Percentiles rank a stretch among this genome's conserved stretches.
Conservation (phyloP, 37 sponge, comb jelly and placozoan genomes). For the Crambe crambe region DNA sequence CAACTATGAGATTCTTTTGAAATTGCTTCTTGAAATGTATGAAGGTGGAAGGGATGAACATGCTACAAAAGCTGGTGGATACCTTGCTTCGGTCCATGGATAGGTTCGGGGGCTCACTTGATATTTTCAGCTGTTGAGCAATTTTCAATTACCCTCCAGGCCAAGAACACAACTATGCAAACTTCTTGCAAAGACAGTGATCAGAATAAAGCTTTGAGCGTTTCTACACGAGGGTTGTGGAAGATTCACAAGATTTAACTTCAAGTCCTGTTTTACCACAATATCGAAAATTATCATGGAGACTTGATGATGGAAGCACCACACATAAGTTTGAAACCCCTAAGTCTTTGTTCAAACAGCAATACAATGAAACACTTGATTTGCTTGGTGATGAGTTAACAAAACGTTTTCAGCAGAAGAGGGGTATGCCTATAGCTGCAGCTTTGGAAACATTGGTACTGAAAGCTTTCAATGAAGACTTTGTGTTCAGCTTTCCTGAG, state of each 20-base stretch:
- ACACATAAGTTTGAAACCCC: not conserved
- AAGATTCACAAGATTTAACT: constrained; percentile 6
- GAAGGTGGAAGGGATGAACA: constrained; percentile 58
- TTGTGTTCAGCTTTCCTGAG: no score
- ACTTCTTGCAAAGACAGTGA: not conserved
- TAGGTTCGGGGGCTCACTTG: constrained; percentile 45
- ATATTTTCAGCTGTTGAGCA: constrained; percentile 32
- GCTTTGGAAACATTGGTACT: not conserved
- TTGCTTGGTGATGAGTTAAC: constrained; percentile 21
- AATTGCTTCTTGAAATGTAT: constrained; percentile 32
- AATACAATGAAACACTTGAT: constrained; percentile 6
- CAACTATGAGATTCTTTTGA: constrained; percentile 36
- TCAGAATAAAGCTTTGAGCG: no score
- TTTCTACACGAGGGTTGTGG: constrained; percentile 10
- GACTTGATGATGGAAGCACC: not conserved
- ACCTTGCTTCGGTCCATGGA: constrained; percentile 43
- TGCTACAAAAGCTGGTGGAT: constrained; percentile 35
- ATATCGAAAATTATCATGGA: constrained; percentile 22
- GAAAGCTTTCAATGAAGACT: no score
- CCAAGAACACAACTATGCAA: not conserved
- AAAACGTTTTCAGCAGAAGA: constrained; percentile 27
- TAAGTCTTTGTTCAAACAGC: not conserved
- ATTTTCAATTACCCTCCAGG: constrained; percentile 36
- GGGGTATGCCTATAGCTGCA: constrained; percentile 1
- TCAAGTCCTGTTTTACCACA: constrained; percentile 31